These are phyloP conservation scores for Platalea minor DNA, from an alignment of 2,797 vertebrate species.

Conservation along the genomic window DNA sequence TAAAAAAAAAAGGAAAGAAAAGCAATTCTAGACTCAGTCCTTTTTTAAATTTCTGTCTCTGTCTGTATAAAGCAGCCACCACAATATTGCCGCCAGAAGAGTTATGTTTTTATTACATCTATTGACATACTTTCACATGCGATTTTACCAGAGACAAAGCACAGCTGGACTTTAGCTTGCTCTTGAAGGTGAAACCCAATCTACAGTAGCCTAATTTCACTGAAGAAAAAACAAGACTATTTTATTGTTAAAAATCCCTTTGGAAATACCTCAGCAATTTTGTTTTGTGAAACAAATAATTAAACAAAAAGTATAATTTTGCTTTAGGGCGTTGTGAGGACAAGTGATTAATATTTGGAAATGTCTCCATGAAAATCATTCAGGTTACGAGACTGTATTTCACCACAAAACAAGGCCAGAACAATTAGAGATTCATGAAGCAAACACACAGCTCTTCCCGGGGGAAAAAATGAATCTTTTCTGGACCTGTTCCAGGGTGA, in stretches of 20 bases:
- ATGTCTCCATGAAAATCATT: background rate
- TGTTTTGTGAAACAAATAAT: slow-evolving; percentile 17
- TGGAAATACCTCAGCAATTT: background rate
- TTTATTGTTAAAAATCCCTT: slow-evolving; percentile 2
- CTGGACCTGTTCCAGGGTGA: background rate
- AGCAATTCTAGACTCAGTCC: background rate
- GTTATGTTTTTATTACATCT: background rate
- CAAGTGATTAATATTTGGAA: background rate
- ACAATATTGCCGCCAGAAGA: slow-evolving; percentile 8
- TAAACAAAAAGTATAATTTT: background rate
- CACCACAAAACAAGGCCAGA: background rate
- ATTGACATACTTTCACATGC: background rate
- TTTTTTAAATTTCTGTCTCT: background rate
- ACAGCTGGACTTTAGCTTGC: background rate
- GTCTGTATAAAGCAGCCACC: background rate
- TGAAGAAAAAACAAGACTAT: background rate
- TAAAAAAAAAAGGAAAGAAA: background rate
- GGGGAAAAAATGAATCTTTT: background rate
- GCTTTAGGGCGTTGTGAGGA: background rate
- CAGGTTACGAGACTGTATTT: background rate
- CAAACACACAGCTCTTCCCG: background rate
- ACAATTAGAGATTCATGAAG: background rate
- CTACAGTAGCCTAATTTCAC: background rate
- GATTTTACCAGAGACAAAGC: slow-evolving; percentile 33
- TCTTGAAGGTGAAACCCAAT: background rate